These are phyloP conservation scores for Sebastes diploproa DNA, from an alignment of 2,797 vertebrate genomes.

Conservation along the genomic window DNA sequence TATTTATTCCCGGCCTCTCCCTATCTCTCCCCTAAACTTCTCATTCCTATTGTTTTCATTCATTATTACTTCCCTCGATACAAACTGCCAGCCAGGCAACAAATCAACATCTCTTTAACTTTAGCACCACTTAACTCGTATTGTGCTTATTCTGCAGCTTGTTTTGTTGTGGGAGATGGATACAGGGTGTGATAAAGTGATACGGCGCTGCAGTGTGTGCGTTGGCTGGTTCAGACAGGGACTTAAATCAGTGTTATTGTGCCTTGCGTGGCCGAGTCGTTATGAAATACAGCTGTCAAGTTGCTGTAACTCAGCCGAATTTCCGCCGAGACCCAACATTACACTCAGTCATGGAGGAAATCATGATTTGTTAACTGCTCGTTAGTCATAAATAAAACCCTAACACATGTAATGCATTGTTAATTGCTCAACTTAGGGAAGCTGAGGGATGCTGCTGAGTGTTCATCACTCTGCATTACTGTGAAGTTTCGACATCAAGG, in stretches of 20 bases:
- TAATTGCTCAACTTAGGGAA: constrained; percentile 67
- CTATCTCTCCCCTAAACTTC: constrained; percentile 36
- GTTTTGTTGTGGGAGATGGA: constrained; percentile 73
- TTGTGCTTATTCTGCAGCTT: constrained; percentile 80
- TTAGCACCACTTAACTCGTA: constrained; percentile 76
- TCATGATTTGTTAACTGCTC: constrained; percentile 76
- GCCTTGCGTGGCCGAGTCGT: constrained; percentile 50
- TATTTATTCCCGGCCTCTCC: constrained; percentile 30
- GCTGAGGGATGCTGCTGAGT: constrained; percentile 31
- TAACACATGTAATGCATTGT: constrained; percentile 71
- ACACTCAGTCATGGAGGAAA: constrained; percentile 64
- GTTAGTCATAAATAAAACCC: constrained; percentile 74
- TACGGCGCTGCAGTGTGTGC: constrained; percentile 49
- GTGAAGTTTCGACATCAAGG: constrained; percentile 28
- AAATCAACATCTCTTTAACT: constrained; percentile 82
- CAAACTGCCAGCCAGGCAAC: constrained; percentile 70
- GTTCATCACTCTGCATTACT: constrained; percentile 56
- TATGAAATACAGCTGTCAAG: constrained; percentile 77
- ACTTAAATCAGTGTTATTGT: constrained; percentile 76
- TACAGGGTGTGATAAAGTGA: constrained; percentile 74
- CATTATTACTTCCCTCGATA: constrained; percentile 74
- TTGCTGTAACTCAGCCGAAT: constrained; percentile 69
- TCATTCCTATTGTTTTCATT: constrained; percentile 63
- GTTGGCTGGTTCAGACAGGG: constrained; percentile 63
- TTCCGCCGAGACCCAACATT: constrained; percentile 66